Conservation (phyloP, 92 coral and sea anemone species). For the Meandrina meandrites region DNA sequence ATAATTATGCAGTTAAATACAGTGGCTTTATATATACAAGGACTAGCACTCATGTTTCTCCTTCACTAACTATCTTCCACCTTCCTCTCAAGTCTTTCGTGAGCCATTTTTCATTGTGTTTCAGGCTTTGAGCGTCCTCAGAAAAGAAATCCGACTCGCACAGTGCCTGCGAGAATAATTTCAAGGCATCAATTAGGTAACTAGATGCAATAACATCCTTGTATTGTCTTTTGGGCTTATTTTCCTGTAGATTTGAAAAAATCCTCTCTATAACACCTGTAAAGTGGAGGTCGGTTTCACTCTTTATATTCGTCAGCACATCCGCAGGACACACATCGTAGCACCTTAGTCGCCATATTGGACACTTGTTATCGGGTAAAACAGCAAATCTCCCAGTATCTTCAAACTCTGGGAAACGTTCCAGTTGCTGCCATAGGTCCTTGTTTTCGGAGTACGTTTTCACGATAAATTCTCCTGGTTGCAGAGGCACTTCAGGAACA, state of each 20-base stretch:
- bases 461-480: constrained; percentile 72
- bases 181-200: constrained; percentile 8
- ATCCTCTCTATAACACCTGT: constrained; percentile 39
- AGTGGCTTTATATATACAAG: background rate
- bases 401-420: constrained; percentile 68
- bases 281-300: constrained; percentile 5
- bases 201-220: constrained; percentile 21
- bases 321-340: constrained; percentile 45
- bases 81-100: constrained; percentile 18
- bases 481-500: constrained; percentile 42
- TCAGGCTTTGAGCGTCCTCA: constrained; percentile 26
- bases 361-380: constrained; percentile 39
- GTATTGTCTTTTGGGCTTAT: constrained; percentile 16
- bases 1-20: background rate
- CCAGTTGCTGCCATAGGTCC: constrained; percentile 56
- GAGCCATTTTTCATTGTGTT: constrained; percentile 31
- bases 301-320: background rate
- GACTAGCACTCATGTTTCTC: background rate
- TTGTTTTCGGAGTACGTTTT: constrained; percentile 48
- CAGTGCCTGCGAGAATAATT: constrained; percentile 18
- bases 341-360: constrained; percentile 66
- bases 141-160: constrained; percentile 41
- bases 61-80: constrained; percentile 30
- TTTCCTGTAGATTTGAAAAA: constrained; percentile 14
- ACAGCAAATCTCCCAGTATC: constrained; percentile 43